Base-by-base conservation (phyloP, 2,888 invertebrate genomes). In the Meandrusa payeni region DNA sequence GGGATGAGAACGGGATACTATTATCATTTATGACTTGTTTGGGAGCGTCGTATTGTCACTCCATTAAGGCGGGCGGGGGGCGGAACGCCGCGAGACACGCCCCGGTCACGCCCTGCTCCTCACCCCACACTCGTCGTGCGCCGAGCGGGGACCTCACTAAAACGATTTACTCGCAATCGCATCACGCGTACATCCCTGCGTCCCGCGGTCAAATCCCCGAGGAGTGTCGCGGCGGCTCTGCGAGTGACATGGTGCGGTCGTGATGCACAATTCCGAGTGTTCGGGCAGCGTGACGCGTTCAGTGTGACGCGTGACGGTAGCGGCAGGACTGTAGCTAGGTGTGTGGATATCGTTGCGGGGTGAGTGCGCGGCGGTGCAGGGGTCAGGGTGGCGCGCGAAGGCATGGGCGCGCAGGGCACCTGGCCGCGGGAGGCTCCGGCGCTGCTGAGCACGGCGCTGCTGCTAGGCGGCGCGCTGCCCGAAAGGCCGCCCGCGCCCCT, bases 401-500 rank as follows among this genome's bases (percentile, higher is more conserved):
- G 74, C 61, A 74, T 76, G 71, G 81, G 78, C 69, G 73, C 69
- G 57, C 66, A 64, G 60, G 67, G 55, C 60, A 58, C 66, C 45
- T 76, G 76, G 86, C 59, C 72, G 63, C 76, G 80, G 57, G 83
- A 85, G 63, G 82, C 82, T 53, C 82, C 82, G 70, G 83, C 80
- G 70, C 76, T 87, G 78, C 83, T 85, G 73, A 77, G 87, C 70
- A 83, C 86, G 61, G 81, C 81, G 63, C 46, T 76, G 45, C 48
- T 50, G 45, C 46, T 52, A 38, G 46, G 47, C 32, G 78, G 79
- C 59, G 41, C 76, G 73, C 59, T 87, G 63, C 80, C 86, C 59
- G 63, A 87, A 82, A 61, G 87, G 59, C 80, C 87, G 79, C 70
- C 77, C 55, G 75, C 80, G 83, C 91, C 63, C 83, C 89, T 95